Conservation (phyloP, 2,888 invertebrate genomes). For the Synergus itoensis region DNA sequence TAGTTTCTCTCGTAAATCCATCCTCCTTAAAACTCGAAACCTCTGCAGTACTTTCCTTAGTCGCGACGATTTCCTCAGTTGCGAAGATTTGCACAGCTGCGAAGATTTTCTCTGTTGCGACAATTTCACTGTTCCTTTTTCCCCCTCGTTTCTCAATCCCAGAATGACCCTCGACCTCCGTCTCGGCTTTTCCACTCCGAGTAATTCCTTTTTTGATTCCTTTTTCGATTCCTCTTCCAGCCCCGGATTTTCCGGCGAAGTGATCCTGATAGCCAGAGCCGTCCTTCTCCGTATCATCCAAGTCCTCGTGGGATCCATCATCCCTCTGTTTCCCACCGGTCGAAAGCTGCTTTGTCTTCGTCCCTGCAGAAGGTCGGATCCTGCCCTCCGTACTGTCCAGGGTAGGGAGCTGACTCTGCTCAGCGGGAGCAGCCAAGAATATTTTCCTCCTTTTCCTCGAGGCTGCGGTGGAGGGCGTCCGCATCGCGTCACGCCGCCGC, state of each 20-base stretch:
- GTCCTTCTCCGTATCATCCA: slow-evolving; percentile 9
- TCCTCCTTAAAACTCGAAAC: not conserved
- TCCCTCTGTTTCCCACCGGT: not conserved
- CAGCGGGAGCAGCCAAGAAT: slow-evolving; percentile 55
- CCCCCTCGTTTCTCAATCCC: slow-evolving; percentile 6
- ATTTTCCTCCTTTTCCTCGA: slow-evolving; percentile 64
- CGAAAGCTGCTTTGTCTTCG: slow-evolving; percentile 11
- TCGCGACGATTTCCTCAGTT: not conserved
- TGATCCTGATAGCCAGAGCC: not conserved
- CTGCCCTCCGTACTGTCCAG: slow-evolving; percentile 42
- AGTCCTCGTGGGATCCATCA: slow-evolving; percentile 13
- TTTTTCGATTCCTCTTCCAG: not conserved
- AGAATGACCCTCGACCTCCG: slow-evolving; percentile 15
- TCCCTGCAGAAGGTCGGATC: slow-evolving; percentile 12
- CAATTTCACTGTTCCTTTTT: slow-evolving; percentile 1
- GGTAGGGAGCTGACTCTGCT: not conserved
- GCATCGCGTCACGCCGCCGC: slow-evolving; percentile 78
- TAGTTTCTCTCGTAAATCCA: slow-evolving; percentile 42
- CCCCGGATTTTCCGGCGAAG: not conserved
- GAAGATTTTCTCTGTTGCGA: not conserved
- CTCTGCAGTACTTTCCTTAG: not conserved
- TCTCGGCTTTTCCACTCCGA: slow-evolving; percentile 4
- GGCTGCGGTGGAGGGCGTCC: slow-evolving; percentile 72
- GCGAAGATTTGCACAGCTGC: not conserved
- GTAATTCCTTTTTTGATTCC: not conserved